phyloP scores from a whole-genome alignment of 2,797 vertebrate genomes.

The Aselliscus stoliczkanus region DNA sequence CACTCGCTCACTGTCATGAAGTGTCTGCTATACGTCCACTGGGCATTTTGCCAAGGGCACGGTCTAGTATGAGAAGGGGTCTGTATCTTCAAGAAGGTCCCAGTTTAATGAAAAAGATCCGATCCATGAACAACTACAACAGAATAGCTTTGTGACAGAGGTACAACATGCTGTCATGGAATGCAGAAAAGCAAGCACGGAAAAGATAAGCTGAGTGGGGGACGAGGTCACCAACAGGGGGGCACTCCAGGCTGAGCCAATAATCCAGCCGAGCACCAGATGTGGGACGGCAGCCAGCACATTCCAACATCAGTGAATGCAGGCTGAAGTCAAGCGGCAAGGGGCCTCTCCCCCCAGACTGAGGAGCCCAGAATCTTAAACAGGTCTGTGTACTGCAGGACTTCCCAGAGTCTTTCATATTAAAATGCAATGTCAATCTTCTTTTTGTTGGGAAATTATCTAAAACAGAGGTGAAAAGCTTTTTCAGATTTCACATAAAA shows the following conservation, averaged over 20 bases:
- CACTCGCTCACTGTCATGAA: background rate
- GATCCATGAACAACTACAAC: background rate
- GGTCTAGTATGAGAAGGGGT: background rate
- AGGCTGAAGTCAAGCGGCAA: background rate
- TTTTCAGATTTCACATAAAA: conserved; percentile 9
- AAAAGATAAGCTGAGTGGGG: background rate
- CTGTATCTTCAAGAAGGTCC: background rate
- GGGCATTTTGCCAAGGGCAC: background rate
- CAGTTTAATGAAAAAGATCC: background rate
- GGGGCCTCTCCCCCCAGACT: background rate
- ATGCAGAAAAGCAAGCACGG: background rate
- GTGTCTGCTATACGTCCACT: background rate
- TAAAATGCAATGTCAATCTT: background rate
- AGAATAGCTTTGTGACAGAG: background rate
- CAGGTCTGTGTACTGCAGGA: background rate
- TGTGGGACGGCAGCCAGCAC: background rate
- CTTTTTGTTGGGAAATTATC: background rate
- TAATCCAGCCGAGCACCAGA: background rate
- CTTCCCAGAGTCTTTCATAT: background rate
- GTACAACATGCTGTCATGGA: background rate
- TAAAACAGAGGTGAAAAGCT: background rate
- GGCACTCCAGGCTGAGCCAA: background rate
- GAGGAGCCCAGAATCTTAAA: background rate
- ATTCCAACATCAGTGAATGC: background rate
- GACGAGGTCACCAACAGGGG: background rate